A percentile compares a stretch with the other conserved stretches of the same genome.
These are phyloP conservation scores for Capromys pilorides DNA, from an alignment of 2,797 vertebrate species.

Conservation along the genomic window DNA sequence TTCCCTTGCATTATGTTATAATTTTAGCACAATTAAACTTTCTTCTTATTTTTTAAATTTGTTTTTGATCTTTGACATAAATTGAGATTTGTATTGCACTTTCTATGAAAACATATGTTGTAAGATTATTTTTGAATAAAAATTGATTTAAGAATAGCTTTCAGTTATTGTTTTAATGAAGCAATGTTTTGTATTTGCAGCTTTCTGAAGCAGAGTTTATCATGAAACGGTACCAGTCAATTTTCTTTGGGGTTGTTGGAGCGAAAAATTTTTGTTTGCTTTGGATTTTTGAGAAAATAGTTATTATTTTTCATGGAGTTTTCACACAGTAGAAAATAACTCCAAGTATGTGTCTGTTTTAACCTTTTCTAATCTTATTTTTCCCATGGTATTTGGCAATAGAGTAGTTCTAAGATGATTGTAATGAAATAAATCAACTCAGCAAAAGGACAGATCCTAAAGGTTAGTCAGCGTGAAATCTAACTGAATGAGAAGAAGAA, in stretches of 20 bases:
- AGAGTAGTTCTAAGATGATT: neutral
- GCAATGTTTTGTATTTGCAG: slow-evolving; percentile 1
- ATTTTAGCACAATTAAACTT: neutral
- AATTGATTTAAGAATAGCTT: neutral
- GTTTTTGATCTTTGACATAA: neutral
- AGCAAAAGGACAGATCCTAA: neutral
- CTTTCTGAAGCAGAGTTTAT: slow-evolving; percentile 1
- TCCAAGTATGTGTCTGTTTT: neutral
- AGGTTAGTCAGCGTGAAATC: neutral
- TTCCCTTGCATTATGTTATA: neutral
- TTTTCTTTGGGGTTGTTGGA: neutral
- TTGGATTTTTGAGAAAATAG: neutral
- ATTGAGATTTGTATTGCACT: neutral
- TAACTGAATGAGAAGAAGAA: neutral
- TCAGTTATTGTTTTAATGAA: neutral
- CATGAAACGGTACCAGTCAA: slow-evolving; percentile 25
- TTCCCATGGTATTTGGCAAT: neutral
- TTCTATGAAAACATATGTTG: neutral
- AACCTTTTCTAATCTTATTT: neutral
- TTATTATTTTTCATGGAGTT: neutral
- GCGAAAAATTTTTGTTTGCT: neutral
- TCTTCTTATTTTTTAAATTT: neutral
- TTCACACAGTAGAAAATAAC: neutral
- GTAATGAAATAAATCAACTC: neutral
- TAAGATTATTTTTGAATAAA: neutral